Conservation (phyloP, 2,113 vertebrate genomes). For the Tricholaema leucomelas region DNA sequence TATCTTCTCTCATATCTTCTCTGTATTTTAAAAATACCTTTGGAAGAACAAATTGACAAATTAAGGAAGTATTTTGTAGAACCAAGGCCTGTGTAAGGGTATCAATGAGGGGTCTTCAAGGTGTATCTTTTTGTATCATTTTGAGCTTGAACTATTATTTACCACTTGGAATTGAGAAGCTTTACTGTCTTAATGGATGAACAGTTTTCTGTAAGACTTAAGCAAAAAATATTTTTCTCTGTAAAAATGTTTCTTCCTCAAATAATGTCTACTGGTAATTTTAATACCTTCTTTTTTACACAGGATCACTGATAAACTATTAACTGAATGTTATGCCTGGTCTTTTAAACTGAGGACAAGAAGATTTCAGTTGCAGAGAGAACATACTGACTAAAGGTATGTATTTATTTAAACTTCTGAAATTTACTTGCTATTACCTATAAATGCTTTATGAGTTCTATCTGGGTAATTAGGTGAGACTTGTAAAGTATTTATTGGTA, state of each 20-base stretch:
- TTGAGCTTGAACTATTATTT: not conserved
- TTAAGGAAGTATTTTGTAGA: not conserved
- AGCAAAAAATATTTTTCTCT: not conserved
- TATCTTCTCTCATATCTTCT: not conserved
- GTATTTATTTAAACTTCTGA: not conserved
- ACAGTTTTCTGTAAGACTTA: not conserved
- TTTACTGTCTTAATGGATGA: not conserved
- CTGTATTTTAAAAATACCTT: not conserved
- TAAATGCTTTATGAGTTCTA: not conserved
- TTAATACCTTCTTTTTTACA: not conserved
- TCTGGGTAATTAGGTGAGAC: not conserved
- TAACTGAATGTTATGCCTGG: not conserved
- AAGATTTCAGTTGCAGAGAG: not conserved
- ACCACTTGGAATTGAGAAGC: not conserved
- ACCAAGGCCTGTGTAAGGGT: not conserved
- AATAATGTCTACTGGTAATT: not conserved
- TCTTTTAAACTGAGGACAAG: not conserved
- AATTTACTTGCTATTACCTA: not conserved
- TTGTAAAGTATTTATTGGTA: not conserved
- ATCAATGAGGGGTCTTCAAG: not conserved
- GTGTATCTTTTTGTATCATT: not conserved
- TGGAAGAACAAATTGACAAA: not conserved
- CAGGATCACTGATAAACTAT: not conserved
- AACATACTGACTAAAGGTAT: not conserved
- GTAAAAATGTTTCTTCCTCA: not conserved